Conservation (phyloP, 1,140 invertebrate genomes). For the Choristoneura fumiferana region DNA sequence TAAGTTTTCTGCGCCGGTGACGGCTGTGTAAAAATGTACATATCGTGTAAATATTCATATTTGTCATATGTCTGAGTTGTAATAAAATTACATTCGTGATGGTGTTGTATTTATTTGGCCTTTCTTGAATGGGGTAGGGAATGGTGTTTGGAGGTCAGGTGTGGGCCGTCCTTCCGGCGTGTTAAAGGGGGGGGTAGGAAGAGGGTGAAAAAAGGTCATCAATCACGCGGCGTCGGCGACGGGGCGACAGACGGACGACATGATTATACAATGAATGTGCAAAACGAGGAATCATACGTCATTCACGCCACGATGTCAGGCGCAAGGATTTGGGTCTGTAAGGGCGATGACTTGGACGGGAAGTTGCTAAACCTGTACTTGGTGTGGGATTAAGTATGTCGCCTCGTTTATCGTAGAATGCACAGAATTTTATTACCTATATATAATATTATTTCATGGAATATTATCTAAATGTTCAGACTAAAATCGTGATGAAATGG, state of each 20-base stretch:
- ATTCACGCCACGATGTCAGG: no score
- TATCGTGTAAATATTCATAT: conserved; percentile 72
- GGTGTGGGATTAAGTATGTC: no score
- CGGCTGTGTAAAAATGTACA: conserved; percentile 67
- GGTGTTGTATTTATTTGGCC: background rate
- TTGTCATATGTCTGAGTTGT: conserved; percentile 62
- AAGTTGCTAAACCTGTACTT: no score
- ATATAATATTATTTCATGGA: no score
- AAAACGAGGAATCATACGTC: background rate
- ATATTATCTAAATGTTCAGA: no score
- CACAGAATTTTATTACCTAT: no score
- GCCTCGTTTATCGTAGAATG: no score
- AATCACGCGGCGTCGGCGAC: background rate
- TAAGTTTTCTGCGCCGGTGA: conserved; percentile 28
- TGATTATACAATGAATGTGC: conserved; percentile 11
- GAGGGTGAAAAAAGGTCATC: background rate
- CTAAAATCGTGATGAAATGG: no score
- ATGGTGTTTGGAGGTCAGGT: no score
- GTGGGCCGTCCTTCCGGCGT: no score
- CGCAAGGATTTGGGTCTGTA: no score
- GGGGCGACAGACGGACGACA: background rate
- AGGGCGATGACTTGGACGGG: background rate
- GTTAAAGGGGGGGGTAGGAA: background rate
- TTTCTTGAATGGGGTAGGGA: no score
- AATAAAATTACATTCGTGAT: conserved; percentile 50